phyloP scores from a whole-genome alignment of 2,113 vertebrate genomes.

The Phrynocephalus versicolor region DNA sequence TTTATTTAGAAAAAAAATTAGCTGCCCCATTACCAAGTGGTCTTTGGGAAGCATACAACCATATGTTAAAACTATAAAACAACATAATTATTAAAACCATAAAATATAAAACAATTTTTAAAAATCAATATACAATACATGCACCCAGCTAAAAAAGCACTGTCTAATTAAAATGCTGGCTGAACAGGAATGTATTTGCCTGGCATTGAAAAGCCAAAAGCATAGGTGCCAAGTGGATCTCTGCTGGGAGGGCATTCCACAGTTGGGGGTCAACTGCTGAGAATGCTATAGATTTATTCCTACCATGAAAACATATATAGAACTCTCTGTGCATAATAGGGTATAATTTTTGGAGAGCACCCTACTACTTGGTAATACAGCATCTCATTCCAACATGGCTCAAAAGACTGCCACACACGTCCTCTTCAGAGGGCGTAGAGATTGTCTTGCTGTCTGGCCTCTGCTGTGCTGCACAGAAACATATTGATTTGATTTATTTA shows the following conservation, averaged over 20 bases:
- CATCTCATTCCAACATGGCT: neutral
- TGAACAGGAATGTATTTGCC: no score
- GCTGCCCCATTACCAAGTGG: neutral
- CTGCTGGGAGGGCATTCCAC: no score
- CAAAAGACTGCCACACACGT: fast-evolving
- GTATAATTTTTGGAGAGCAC: neutral
- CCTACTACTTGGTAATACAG: neutral
- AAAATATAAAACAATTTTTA: no score
- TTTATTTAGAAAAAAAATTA: neutral
- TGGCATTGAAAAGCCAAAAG: no score
- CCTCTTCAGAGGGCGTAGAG: fast-evolving
- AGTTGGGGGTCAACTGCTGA: neutral
- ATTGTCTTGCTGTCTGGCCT: neutral
- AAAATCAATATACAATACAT: no score
- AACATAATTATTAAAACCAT: no score
- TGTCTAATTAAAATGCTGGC: no score
- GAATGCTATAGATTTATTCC: neutral
- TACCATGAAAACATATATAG: neutral
- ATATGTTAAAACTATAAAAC: no score
- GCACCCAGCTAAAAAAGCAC: no score
- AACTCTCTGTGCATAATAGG: neutral
- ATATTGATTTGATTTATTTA: slow-evolving; percentile 3
- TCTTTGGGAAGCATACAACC: no score
- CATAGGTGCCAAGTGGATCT: no score
- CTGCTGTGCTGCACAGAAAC: neutral